These are phyloP conservation scores for Dendrocincla tyrannina DNA, from an alignment of 2,797 vertebrate species.

Conservation along the genomic window DNA sequence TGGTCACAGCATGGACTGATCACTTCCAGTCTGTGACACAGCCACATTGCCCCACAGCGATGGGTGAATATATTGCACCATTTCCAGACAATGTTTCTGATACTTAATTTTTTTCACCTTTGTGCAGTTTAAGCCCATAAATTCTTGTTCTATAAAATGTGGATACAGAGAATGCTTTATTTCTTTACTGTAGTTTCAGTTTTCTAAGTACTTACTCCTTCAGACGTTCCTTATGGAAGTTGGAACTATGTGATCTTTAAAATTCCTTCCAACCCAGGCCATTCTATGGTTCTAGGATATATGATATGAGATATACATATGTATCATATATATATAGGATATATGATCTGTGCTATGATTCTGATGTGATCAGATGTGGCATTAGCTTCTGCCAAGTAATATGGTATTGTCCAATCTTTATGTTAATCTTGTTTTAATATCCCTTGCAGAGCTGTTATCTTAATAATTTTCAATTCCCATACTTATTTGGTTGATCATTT, in stretches of 20 bases:
- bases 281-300: not conserved
- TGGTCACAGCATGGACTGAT: slow-evolving; percentile 2
- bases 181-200: not conserved
- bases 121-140: not conserved
- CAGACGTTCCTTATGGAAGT: not conserved
- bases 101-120: not conserved
- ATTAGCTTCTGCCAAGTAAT: not conserved
- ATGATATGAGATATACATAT: not conserved
- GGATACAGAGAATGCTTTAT: not conserved
- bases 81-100: not conserved
- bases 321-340: not conserved
- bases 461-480: not conserved
- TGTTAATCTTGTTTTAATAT: not conserved
- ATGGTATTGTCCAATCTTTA: not conserved
- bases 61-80: not conserved
- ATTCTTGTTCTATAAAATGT: not conserved
- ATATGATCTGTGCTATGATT: not conserved
- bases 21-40: not conserved
- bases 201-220: not conserved
- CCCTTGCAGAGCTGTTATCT: not conserved
- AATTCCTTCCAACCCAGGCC: not conserved
- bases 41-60: not conserved
- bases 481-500: not conserved
- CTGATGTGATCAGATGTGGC: not conserved
- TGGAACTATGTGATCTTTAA: not conserved